Percentiles rank a stretch among this genome's conserved stretches.
These are phyloP conservation scores for Saccostrea echinata DNA, from an alignment of 1,140 invertebrate genomes.

Conservation along the genomic window DNA sequence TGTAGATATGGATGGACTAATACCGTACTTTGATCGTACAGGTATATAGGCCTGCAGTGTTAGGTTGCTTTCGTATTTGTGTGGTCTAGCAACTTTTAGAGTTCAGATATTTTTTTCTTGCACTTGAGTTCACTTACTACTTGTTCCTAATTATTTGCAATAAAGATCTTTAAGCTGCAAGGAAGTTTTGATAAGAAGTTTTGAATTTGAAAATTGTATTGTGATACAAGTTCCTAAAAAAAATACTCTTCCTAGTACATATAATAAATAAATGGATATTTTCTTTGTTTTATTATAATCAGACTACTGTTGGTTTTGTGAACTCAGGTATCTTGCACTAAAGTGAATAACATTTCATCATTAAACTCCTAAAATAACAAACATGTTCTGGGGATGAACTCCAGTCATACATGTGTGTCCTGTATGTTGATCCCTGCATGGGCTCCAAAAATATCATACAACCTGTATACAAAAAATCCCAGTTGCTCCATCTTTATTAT, in stretches of 20 bases:
- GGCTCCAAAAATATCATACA: not conserved
- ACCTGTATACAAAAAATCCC: not conserved
- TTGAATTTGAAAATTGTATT: no score
- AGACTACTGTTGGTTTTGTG: not conserved
- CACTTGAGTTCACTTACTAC: conserved; percentile 9
- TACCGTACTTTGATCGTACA: conserved; percentile 25
- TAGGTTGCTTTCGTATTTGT: conserved; percentile 15
- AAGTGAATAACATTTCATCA: not conserved
- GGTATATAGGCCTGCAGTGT: conserved; percentile 23
- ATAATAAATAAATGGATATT: no score
- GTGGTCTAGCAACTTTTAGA: conserved; percentile 19
- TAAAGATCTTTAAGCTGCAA: no score
- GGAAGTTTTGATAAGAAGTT: no score
- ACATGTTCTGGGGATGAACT: not conserved
- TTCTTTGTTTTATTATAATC: not conserved
- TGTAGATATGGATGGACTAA: conserved; percentile 20
- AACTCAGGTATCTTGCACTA: not conserved
- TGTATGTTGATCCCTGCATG: not conserved
- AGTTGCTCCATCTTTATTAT: no score
- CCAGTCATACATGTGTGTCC: not conserved
- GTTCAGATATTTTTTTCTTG: not conserved
- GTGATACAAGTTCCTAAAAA: no score
- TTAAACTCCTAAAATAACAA: not conserved
- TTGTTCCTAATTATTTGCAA: no score
- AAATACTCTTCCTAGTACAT: no score